phyloP scores from a whole-genome alignment of 2,888 invertebrate species.

The Eristalis tenax region DNA sequence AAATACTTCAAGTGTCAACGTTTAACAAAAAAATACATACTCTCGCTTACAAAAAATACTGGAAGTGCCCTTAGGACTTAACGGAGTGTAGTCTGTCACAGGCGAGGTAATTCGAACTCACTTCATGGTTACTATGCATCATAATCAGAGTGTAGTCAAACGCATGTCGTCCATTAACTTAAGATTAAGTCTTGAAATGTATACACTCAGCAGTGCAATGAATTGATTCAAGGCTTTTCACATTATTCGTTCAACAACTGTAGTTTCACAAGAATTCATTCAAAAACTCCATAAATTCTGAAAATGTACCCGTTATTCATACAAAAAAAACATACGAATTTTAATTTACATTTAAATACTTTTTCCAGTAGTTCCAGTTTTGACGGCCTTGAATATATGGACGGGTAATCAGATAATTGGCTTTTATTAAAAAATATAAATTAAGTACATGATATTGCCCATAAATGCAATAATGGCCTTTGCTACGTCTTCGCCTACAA shows the following conservation, averaged over 20 bases:
- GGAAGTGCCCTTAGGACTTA: too few relatives aligned
- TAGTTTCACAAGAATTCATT: neutral
- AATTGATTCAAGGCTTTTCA: neutral
- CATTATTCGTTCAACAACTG: neutral
- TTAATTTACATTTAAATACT: constrained; percentile 4
- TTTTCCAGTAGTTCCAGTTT: neutral
- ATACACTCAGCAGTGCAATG: neutral
- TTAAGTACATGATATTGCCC: neutral
- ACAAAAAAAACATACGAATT: neutral
- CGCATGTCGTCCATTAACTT: neutral
- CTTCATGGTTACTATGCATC: neutral
- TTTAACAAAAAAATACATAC: too few relatives aligned
- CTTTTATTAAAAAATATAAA: neutral
- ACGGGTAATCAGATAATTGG: constrained; percentile 2
- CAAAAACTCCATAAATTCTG: neutral
- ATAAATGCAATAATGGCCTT: neutral
- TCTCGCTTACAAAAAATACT: too few relatives aligned
- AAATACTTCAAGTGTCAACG: too few relatives aligned
- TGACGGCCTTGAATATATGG: neutral
- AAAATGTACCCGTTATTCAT: neutral
- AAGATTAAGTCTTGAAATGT: neutral
- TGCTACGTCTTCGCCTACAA: neutral
- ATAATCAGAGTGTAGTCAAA: neutral
- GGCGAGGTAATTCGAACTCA: too few relatives aligned
- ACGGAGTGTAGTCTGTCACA: neutral